phyloP scores from a whole-genome alignment of 2,113 vertebrate species.

The Cyanocitta stelleri region DNA sequence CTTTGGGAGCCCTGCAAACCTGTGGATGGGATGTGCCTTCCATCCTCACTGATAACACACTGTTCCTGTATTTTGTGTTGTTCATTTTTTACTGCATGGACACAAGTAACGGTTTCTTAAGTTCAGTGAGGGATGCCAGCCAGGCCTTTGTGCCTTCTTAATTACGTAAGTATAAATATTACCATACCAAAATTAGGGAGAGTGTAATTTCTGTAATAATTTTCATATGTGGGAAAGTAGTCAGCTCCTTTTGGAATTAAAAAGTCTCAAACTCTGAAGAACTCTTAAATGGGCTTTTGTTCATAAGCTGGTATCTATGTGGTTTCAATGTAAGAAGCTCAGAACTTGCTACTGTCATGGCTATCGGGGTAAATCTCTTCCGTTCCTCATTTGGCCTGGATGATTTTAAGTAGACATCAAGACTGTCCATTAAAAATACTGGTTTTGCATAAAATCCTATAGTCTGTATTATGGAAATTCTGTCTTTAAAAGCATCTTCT shows the following conservation, averaged over 20 bases:
- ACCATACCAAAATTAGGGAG: background rate
- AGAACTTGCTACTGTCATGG: background rate
- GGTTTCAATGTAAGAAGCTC: background rate
- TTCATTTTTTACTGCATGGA: background rate
- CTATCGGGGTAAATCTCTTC: background rate
- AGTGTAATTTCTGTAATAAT: background rate
- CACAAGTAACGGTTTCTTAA: accelerated
- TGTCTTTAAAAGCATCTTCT: background rate
- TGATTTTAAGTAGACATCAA: background rate
- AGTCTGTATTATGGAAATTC: background rate
- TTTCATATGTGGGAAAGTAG: background rate
- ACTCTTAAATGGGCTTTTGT: background rate
- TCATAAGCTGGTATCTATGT: background rate
- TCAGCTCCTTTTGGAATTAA: background rate
- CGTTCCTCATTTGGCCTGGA: background rate
- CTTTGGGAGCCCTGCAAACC: background rate
- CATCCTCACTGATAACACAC: background rate
- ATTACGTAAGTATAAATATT: background rate
- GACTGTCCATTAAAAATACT: background rate
- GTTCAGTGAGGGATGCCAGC: background rate
- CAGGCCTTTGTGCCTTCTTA: background rate
- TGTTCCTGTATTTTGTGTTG: background rate
- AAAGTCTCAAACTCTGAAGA: background rate
- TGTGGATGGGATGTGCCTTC: background rate
- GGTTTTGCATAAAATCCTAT: background rate